Evolutionary conservation across 1,140 invertebrate genomes (phyloP).

Genomic region (Camponotus floridanus): DNA sequence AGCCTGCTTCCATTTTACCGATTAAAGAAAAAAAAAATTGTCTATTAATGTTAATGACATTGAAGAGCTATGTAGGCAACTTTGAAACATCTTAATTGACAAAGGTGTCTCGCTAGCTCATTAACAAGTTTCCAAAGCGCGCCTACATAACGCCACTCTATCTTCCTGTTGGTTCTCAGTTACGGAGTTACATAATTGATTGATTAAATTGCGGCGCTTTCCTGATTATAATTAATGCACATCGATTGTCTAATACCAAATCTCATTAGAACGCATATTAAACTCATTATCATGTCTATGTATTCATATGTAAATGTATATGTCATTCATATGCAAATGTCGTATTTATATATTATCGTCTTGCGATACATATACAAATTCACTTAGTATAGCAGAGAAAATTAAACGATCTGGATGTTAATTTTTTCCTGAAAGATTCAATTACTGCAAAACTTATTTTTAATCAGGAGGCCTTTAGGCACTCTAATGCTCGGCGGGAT

Average conservation of each 20-base stretch:
- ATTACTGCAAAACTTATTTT: constrained; percentile 8
- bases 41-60: constrained; percentile 38
- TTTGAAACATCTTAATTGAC: constrained; percentile 53
- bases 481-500: constrained; percentile 17
- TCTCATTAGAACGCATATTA: constrained; percentile 67
- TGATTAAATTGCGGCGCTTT: constrained; percentile 69
- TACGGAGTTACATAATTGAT: constrained; percentile 72
- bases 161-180: constrained; percentile 40
- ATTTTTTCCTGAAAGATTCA: background rate
- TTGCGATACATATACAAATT: background rate
- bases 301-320: constrained; percentile 5
- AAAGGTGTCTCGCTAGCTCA: constrained; percentile 58
- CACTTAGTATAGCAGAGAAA: background rate
- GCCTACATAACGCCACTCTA: constrained; percentile 29
- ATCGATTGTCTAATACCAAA: constrained; percentile 67
- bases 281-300: constrained; percentile 55
- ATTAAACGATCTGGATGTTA: constrained; percentile 4
- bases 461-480: constrained; percentile 12
- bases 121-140: constrained; percentile 59
- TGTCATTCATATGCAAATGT: background rate
- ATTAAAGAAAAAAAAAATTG: constrained; percentile 29
- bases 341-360: background rate
- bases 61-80: background rate
- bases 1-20: no score
- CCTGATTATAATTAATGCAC: constrained; percentile 67